These are phyloP conservation scores for Neoarius graeffei DNA, from an alignment of 2,113 vertebrate species.

Conservation along the genomic window DNA sequence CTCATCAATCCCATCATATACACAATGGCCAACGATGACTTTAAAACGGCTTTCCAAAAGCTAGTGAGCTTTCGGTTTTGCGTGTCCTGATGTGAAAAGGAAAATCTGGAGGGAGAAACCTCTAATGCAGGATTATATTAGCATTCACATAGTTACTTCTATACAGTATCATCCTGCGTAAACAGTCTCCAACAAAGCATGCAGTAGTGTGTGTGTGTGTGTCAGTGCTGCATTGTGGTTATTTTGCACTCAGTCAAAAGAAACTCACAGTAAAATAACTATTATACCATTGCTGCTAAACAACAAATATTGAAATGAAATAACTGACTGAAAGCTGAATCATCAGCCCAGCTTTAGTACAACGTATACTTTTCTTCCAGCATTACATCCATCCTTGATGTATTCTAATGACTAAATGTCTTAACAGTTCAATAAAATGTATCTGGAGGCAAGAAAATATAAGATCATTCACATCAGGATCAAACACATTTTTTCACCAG, in stretches of 20 bases:
- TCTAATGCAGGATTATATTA: not conserved
- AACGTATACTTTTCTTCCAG: constrained; percentile 12
- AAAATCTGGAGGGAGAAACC: not conserved
- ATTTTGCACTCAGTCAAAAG: constrained; percentile 10
- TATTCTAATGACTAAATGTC: not conserved
- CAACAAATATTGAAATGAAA: not conserved
- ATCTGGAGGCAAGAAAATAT: not conserved
- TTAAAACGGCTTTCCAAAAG: constrained; percentile 93
- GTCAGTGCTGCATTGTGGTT: constrained; percentile 25
- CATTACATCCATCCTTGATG: not conserved
- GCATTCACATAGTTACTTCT: not conserved
- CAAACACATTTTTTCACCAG: not conserved
- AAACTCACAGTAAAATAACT: not conserved
- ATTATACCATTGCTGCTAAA: not conserved
- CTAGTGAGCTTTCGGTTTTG: constrained; percentile 79
- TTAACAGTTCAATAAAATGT: not conserved
- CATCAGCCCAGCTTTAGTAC: not conserved
- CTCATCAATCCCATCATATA: constrained; percentile 96
- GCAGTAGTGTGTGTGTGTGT: constrained; percentile 1
- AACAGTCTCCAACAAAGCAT: constrained; percentile 12
- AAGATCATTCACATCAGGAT: not conserved
- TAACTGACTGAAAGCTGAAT: not conserved
- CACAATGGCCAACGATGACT: constrained; percentile 92
- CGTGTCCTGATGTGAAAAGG: constrained; percentile 38
- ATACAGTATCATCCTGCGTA: not conserved